Evolutionary conservation across 1,140 invertebrate genomes (phyloP).

Genomic region (Drosophila dunni): DNA sequence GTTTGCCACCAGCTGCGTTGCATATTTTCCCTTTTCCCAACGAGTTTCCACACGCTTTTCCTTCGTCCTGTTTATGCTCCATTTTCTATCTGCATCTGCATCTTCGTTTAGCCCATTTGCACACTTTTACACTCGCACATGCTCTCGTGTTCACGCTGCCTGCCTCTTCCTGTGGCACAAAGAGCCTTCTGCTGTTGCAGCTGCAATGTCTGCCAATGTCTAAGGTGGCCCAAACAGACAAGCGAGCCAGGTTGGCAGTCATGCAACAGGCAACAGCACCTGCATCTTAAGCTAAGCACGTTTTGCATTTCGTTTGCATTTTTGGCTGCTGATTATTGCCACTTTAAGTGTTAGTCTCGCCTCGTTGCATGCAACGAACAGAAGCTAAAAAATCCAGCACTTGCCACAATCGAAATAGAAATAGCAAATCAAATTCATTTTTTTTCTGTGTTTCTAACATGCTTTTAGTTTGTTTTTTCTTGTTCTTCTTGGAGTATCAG

Average conservation of each 20-base stretch:
- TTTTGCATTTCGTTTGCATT: conserved; percentile 79
- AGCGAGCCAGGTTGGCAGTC: neutral
- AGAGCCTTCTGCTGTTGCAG: conserved; percentile 27
- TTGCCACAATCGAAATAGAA: conserved; percentile 60
- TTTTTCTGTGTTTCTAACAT: conserved; percentile 14
- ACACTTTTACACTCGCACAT: conserved; percentile 29
- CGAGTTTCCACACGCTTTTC: neutral
- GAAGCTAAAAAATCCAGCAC: neutral
- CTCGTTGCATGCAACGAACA: conserved; percentile 4
- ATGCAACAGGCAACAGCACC: conserved; percentile 66
- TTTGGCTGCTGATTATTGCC: conserved; percentile 70
- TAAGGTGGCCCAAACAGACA: neutral
- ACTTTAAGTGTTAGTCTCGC: conserved; percentile 65
- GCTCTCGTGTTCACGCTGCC: neutral
- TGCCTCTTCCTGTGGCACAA: conserved; percentile 39
- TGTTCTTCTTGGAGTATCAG: neutral
- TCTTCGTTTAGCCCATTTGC: conserved; percentile 43
- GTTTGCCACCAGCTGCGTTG: conserved; percentile 56
- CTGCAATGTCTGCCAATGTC: conserved; percentile 10
- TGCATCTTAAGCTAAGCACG: conserved; percentile 63
- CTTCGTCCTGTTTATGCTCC: neutral
- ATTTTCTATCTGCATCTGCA: conserved; percentile 30
- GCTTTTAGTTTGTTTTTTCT: neutral
- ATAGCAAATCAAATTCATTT: conserved; percentile 44
- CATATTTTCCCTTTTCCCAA: conserved; percentile 40